Evolutionary conservation across 2,888 invertebrate species (phyloP).

Genomic region (Rotaria macrura): DNA sequence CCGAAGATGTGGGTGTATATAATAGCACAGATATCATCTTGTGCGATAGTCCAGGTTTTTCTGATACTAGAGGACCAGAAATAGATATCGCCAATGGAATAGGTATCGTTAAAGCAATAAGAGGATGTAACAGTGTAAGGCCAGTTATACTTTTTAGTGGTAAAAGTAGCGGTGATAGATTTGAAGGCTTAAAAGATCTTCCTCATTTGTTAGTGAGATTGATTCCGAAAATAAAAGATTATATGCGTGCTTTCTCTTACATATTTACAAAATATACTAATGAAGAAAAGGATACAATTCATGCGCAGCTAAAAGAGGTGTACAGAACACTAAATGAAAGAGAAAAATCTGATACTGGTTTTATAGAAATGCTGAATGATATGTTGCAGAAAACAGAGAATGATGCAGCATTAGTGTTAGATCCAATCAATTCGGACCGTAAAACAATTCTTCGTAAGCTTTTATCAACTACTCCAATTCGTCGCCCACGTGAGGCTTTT

Average conservation of each 20-base stretch:
- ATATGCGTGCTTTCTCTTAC: not conserved
- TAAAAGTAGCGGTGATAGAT: not conserved
- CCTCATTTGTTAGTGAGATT: not conserved
- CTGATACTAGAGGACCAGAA: conserved; percentile 22
- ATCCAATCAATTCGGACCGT: not conserved
- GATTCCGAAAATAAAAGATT: not conserved
- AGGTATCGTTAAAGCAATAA: not conserved
- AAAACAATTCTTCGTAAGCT: not conserved
- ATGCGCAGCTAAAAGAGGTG: not conserved
- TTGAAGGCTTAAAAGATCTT: not conserved
- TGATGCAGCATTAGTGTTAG: not conserved
- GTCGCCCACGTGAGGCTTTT: not conserved
- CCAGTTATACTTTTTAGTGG: not conserved
- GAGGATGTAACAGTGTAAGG: not conserved
- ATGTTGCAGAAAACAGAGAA: not conserved
- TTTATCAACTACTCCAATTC: not conserved
- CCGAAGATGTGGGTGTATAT: not conserved
- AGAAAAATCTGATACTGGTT: not conserved
- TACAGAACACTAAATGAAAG: not conserved
- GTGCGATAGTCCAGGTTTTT: conserved; percentile 23
- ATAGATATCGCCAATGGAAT: conserved; percentile 20
- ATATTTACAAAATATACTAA: not conserved
- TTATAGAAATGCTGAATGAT: not conserved
- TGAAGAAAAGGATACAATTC: not conserved
- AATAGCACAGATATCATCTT: not conserved